phyloP scores from a whole-genome alignment of 2,797 vertebrate genomes.

The Peromyscus eremicus region DNA sequence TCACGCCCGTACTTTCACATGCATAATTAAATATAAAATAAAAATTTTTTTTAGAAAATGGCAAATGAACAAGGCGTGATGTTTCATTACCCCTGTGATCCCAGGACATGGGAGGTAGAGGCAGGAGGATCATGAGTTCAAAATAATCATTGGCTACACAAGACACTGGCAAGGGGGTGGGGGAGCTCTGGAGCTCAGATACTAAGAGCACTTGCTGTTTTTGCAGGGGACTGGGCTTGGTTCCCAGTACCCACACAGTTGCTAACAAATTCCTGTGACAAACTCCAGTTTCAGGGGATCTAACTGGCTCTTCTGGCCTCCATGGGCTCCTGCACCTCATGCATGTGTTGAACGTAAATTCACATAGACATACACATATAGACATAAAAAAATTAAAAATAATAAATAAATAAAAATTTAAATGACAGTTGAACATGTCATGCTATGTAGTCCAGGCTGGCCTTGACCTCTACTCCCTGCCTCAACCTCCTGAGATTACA shows the following conservation, averaged over 20 bases:
- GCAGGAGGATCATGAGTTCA: neutral
- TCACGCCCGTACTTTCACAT: neutral
- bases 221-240: neutral
- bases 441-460: neutral
- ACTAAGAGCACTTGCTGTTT: neutral
- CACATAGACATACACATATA: neutral
- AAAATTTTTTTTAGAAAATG: neutral
- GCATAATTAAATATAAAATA: neutral
- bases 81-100: neutral
- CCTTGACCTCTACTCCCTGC: neutral
- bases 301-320: neutral
- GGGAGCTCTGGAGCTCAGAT: neutral
- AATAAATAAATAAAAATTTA: neutral
- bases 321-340: neutral
- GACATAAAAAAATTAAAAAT: neutral
- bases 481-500: neutral
- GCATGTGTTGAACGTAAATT: neutral
- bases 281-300: neutral
- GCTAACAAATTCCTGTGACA: neutral
- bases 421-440: neutral
- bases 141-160: neutral
- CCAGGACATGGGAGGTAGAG: neutral
- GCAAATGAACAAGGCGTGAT: neutral
- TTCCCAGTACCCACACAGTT: neutral
- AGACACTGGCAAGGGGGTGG: neutral